Base-by-base conservation (phyloP, 2,888 invertebrate species). In the Deilephila elpenor region DNA sequence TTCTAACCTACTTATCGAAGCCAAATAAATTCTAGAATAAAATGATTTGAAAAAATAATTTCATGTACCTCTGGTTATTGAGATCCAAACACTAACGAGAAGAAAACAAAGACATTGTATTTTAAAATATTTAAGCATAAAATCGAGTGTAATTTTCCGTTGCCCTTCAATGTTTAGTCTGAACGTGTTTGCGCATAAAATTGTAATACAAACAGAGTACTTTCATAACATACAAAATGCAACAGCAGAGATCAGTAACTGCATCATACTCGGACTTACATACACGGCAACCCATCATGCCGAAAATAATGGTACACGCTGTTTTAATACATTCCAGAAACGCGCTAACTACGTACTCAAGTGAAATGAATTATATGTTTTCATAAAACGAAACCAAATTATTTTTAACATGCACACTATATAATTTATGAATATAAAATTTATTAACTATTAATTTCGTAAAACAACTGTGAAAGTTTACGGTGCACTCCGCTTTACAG, bases 401-500 rank as follows among this genome's bases (percentile, higher is more conserved):
- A 59, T 25, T 73, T 70, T 64, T 59, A 29, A 32, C n/a, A 59
- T 59, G 59, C 67, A n/a, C 67, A 64, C 59, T 59, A 59, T 37
- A 59, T n/a, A n/a, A n/a, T 62, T 72, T 72, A 72, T 72, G 51
- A 72, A 56, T 29, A 32, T 32, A 60, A 32, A 60, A 60, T 60
- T 29, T 60, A 60, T 60, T 29, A 60, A 67, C 74, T 76, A 71
- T 74, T 74, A 71, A 76, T 79, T 78, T 74, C 73, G 73, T 75
- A 78, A 76, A 79, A 75, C 75, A 62, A 75, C 64, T 71, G 62
- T 67, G 73, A 67, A 76, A 76, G 75, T 80, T 78, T 78, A 80
- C 76, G 74, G 77, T 75, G 83, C 70, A 78, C 83, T 85, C 85
- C 83, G 85, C 84, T 84, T 84, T 77, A 7, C 79, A 20, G 53